These are phyloP conservation scores for Phyllotis vaccarum DNA, from an alignment of 2,797 vertebrate species.

Conservation along the genomic window DNA sequence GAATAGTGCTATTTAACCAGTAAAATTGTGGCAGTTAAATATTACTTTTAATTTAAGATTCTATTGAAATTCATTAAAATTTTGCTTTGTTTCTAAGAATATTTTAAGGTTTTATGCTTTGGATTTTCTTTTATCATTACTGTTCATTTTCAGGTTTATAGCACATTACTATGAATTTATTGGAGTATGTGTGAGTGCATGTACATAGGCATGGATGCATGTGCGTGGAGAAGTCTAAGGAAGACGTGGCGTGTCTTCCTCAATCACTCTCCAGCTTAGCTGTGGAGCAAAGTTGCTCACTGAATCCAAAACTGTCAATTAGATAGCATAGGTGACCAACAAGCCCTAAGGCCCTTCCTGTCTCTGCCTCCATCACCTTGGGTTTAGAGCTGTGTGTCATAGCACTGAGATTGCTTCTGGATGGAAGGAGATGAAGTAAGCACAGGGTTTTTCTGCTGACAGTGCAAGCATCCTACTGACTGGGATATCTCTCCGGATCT, in stretches of 20 bases:
- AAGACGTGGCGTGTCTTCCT: not conserved
- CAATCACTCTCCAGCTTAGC: not conserved
- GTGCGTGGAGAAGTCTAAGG: not conserved
- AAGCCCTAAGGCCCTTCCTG: too few relatives aligned
- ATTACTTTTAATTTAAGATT: conserved; percentile 57
- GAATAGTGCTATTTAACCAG: conserved; percentile 39
- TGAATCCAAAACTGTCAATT: not conserved
- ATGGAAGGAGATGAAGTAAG: not conserved
- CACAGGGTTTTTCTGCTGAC: not conserved
- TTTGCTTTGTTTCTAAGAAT: not conserved
- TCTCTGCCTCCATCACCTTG: not conserved
- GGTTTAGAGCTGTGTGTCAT: not conserved
- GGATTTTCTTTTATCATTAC: not conserved
- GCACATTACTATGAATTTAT: too few relatives aligned
- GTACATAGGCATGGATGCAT: too few relatives aligned
- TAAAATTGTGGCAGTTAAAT: conserved; percentile 33
- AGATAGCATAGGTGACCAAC: not conserved
- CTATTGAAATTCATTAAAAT: conserved; percentile 52
- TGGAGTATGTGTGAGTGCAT: too few relatives aligned
- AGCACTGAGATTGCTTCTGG: not conserved
- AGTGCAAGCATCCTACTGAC: not conserved
- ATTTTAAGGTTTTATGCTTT: not conserved
- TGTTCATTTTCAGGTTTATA: not conserved
- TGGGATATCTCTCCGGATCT: not conserved
- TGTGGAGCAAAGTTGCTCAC: not conserved